phyloP scores from a whole-genome alignment of 2,113 vertebrate genomes.

The Cheilinus undulatus region DNA sequence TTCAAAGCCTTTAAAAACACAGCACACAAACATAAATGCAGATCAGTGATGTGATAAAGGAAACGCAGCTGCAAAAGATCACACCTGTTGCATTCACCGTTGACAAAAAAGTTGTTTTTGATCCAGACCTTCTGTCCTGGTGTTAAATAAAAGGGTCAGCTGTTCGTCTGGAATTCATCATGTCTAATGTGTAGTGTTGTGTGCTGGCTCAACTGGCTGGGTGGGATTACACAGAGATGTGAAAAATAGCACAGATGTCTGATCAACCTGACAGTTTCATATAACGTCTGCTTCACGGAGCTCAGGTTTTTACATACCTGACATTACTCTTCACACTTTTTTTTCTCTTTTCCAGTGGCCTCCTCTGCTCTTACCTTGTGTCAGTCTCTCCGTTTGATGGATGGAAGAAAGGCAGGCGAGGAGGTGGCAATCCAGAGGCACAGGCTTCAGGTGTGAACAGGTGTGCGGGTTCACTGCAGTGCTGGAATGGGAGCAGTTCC shows the following conservation, averaged over 20 bases:
- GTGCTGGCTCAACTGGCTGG: constrained; percentile 45
- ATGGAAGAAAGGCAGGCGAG: constrained; percentile 64
- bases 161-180: constrained; percentile 12
- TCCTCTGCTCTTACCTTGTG: constrained; percentile 34
- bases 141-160: not conserved
- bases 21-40: constrained; percentile 2
- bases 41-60: constrained; percentile 5
- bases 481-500: constrained; percentile 82
- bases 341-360: not conserved
- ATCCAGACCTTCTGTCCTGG: not conserved
- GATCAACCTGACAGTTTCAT: constrained; percentile 26
- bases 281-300: not conserved
- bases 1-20: constrained; percentile 1
- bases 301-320: constrained; percentile 39
- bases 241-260: constrained; percentile 26
- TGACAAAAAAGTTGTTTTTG: not conserved
- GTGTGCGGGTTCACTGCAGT: constrained; percentile 83
- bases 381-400: constrained; percentile 58
- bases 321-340: constrained; percentile 32
- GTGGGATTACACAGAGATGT: constrained; percentile 30
- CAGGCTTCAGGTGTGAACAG: constrained; percentile 82
- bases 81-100: constrained; percentile 22
- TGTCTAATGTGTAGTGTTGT: constrained; percentile 15
- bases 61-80: constrained; percentile 18
- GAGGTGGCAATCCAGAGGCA: constrained; percentile 66